Evolutionary conservation across 2,113 vertebrate genomes (phyloP).

Genomic region (Aramus guarauna): DNA sequence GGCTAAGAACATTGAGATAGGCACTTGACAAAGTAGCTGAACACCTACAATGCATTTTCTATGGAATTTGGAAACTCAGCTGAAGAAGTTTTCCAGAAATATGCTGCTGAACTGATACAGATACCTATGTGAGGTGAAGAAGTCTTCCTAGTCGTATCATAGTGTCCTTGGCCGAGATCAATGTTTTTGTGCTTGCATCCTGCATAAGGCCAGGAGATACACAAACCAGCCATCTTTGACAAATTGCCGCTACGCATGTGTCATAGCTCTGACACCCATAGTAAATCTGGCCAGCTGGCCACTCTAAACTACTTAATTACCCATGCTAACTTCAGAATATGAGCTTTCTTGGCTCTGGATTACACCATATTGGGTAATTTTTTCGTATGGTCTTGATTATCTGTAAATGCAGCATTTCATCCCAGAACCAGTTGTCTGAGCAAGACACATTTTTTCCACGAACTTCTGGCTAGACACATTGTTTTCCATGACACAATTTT

Average conservation of each 20-base stretch:
- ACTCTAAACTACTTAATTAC: background rate
- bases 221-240: background rate
- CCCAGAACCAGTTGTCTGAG: background rate
- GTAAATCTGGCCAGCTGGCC: background rate
- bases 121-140: background rate
- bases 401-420: background rate
- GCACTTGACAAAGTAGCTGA: background rate
- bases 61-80: background rate
- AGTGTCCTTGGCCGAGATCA: background rate
- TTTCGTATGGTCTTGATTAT: background rate
- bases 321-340: background rate
- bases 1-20: background rate
- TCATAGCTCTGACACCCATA: background rate
- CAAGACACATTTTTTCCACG: background rate
- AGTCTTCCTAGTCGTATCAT: background rate
- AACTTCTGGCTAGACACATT: background rate
- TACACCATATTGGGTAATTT: background rate
- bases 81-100: background rate
- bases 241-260: background rate
- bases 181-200: rapidly evolving
- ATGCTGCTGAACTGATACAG: background rate
- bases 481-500: background rate
- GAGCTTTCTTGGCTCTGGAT: background rate
- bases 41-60: background rate
- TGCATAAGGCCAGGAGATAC: background rate